Evolutionary conservation across 2,888 invertebrate species (phyloP).

Genomic region (Chromoteleia sp.): DNA sequence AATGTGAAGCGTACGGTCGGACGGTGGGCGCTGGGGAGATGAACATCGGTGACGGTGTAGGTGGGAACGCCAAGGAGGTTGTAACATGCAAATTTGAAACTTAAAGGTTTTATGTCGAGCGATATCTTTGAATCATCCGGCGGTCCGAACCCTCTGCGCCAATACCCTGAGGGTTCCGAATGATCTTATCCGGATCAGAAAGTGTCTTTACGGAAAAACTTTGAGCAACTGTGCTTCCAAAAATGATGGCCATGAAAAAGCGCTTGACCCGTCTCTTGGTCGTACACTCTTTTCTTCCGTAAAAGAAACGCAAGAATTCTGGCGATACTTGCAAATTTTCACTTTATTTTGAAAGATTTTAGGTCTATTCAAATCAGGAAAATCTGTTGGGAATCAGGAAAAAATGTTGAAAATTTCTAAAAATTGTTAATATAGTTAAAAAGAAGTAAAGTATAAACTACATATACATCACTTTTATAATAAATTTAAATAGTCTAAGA

Average conservation of each 20-base stretch:
- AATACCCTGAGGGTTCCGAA: slow-evolving; percentile 76
- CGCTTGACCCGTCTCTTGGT: slow-evolving; percentile 64
- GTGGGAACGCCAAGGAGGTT: slow-evolving; percentile 75
- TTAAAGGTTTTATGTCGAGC: slow-evolving; percentile 84
- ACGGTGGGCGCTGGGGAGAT: slow-evolving; percentile 68
- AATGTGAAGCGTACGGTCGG: slow-evolving; percentile 80
- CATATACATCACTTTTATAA: too few species aligned
- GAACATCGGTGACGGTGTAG: slow-evolving; percentile 69
- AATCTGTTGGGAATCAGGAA: too few species aligned
- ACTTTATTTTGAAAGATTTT: neutral
- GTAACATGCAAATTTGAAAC: slow-evolving; percentile 85
- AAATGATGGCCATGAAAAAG: slow-evolving; percentile 57
- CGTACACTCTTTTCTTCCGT: neutral
- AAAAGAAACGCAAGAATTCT: too few species aligned
- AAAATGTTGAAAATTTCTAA: too few species aligned
- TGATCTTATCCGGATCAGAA: slow-evolving; percentile 81
- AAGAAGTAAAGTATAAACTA: too few species aligned
- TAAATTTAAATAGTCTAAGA: too few species aligned
- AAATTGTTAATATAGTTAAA: too few species aligned
- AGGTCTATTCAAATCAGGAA: too few species aligned
- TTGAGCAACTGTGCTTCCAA: slow-evolving; percentile 61
- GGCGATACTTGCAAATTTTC: neutral
- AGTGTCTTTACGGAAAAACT: slow-evolving; percentile 74
- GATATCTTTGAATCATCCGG: slow-evolving; percentile 83
- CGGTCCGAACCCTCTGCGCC: slow-evolving; percentile 73